Conservation (phyloP, 2,888 invertebrate species). For the Lamellibrachia satsuma region DNA sequence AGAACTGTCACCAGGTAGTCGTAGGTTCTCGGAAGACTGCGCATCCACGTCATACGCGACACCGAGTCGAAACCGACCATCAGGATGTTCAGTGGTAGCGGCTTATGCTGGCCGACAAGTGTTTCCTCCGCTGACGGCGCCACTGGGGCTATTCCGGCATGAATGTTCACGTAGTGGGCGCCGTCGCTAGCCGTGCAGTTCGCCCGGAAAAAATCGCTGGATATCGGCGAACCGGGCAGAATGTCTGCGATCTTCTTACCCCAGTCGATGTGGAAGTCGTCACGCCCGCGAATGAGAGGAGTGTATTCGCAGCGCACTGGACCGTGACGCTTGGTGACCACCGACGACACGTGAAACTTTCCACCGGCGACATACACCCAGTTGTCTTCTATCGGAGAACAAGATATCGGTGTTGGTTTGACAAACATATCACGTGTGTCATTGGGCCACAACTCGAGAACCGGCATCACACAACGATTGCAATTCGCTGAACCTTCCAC, state of each 20-base stretch:
- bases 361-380: not conserved
- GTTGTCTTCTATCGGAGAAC: not conserved
- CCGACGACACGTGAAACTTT: not conserved
- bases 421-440: not conserved
- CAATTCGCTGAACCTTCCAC: not conserved
- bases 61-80: constrained; percentile 91
- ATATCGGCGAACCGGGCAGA: not conserved
- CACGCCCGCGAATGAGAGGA: not conserved
- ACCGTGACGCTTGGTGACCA: not conserved
- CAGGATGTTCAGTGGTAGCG: constrained; percentile 73
- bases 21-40: constrained; percentile 54
- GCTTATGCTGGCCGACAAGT: constrained; percentile 44
- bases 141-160: not conserved
- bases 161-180: not conserved
- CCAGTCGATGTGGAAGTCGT: not conserved
- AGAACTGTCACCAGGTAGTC: constrained; percentile 51
- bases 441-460: not conserved
- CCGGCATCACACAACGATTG: not conserved
- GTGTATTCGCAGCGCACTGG: not conserved
- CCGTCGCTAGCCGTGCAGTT: not conserved
- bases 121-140: not conserved
- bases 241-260: not conserved
- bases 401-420: not conserved
- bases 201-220: not conserved
- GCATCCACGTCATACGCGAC: constrained; percentile 73